Evolutionary conservation across 2,888 invertebrate genomes (phyloP), one percentile per base, ranked within the genome.

Genomic region (Aphrophora alni): DNA sequence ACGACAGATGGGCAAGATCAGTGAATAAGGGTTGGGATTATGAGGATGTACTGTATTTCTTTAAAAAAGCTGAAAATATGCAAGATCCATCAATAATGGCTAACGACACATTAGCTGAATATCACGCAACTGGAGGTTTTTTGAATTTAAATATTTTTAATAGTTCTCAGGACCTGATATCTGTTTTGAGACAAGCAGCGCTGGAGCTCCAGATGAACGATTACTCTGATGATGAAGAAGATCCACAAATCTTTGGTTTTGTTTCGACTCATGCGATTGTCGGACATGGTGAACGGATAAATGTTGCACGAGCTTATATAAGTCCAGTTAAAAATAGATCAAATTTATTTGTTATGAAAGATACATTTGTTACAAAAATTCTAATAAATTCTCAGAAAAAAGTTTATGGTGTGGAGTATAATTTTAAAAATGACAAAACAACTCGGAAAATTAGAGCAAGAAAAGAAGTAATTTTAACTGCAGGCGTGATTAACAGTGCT

Each of bases 401-500:
- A 0, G 91, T 91, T 0, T 87, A 88, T 73, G 93, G 92, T 2
- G 91, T 93, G 0, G 87, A 90, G 84, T 91, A 92, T 78, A 87
- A 89, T 0, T 87, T 89, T 38, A 88, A 89, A 77, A 88, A 89
- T 0, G 84, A 88, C 79, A 87, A 87, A 71, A 88, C 88, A 25
- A 87, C 87, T 75, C n/a, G 59, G 21, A 59, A 21, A 59, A 91
- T 91, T 0, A 86, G 85, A 80, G 93, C 93, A 0, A 88, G 90
- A 69, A 92, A 90, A 84, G 94, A 94, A 88, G 92, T 96, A 0
- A 92, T 96, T 79, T 82, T 95, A 1, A 92, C 93, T 14, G 95
- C 93, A 0, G 95, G 96, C 0, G 92, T 95, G 0, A 93, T 96
- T 78, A 95, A 94, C 84, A 92, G 93, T 0, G 95, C 97, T 0